Evolutionary conservation across 2,113 vertebrate genomes (phyloP).

Genomic region (Salvelinus alpinus): DNA sequence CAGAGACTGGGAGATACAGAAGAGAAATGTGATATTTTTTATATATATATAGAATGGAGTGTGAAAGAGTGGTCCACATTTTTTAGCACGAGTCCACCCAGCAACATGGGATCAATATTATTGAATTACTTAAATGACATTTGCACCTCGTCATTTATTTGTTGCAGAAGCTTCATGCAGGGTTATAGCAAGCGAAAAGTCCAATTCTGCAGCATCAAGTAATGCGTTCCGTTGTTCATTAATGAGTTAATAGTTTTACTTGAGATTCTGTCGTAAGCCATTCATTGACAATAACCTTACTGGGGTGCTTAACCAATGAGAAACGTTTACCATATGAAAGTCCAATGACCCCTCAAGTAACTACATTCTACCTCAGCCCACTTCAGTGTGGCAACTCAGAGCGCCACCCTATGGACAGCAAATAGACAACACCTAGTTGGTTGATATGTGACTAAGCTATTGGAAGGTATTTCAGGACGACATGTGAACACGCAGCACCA

Average conservation of each 20-base stretch:
- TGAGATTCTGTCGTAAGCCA: background rate
- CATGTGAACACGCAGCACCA: no score
- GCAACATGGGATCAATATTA: background rate
- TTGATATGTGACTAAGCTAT: no score
- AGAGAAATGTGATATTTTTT: slow-evolving; percentile 51
- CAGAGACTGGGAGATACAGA: slow-evolving; percentile 53
- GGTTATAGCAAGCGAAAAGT: no score
- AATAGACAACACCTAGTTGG: background rate
- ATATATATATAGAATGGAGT: slow-evolving; percentile 49
- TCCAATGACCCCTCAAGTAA: background rate
- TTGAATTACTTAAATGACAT: background rate
- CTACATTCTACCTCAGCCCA: background rate
- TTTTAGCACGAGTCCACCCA: slow-evolving; percentile 2
- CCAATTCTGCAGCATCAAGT: no score
- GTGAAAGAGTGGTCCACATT: background rate
- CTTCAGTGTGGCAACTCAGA: slow-evolving; percentile 10
- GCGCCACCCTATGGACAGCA: slow-evolving; percentile 37
- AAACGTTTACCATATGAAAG: background rate
- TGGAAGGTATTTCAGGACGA: no score
- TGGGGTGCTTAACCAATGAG: background rate
- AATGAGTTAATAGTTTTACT: no score
- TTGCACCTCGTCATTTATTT: background rate
- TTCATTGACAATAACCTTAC: background rate
- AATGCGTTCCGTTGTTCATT: no score
- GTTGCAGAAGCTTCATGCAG: no score